Percentiles rank a stretch among this genome's conserved stretches.
These are phyloP conservation scores for Rhinolophus sinicus DNA, from an alignment of 2,113 vertebrate species.

Conservation along the genomic window DNA sequence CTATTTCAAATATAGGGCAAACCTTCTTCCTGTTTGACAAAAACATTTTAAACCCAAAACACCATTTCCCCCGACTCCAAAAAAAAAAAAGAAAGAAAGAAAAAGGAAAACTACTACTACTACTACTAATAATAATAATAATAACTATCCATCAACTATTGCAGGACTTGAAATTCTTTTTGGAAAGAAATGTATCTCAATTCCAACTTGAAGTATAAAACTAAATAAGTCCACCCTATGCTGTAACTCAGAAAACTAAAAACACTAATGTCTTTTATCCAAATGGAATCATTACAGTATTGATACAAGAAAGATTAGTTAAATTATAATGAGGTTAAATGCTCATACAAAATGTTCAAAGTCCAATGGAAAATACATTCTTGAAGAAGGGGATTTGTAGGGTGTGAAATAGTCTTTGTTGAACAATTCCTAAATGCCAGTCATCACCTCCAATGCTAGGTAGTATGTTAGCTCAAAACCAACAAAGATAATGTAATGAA, in stretches of 20 bases:
- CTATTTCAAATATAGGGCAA: background rate
- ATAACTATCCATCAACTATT: background rate
- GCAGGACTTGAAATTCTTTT: background rate
- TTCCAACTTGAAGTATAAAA: background rate
- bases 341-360: background rate
- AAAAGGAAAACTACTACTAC: too few relatives aligned
- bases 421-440: background rate
- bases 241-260: background rate
- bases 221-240: background rate
- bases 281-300: background rate
- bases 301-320: background rate
- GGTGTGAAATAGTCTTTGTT: background rate
- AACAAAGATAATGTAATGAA: background rate
- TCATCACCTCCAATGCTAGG: background rate
- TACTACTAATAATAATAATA: too few relatives aligned
- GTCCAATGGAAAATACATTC: background rate
- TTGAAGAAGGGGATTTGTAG: background rate
- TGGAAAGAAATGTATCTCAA: background rate
- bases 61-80: accelerated
- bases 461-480: background rate
- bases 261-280: background rate
- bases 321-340: background rate
- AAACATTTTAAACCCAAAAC: background rate
- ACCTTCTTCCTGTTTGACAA: background rate
- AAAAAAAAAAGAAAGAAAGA: background rate